Evolutionary conservation across 2,888 invertebrate species (phyloP).

Genomic region (Nebria brevicollis): DNA sequence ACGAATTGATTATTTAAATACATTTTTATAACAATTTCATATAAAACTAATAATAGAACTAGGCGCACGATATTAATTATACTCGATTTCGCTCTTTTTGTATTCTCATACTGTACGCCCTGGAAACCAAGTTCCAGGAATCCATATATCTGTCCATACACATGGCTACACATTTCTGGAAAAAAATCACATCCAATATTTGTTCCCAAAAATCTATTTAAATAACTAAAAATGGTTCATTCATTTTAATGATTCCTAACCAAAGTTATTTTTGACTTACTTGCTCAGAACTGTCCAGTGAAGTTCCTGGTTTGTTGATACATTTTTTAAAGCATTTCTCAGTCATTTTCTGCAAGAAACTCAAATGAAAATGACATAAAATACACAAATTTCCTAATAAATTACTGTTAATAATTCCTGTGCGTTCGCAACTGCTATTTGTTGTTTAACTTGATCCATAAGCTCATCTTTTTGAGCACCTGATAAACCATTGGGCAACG

Average conservation of each 20-base stretch:
- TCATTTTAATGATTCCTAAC: no score
- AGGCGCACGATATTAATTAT: conserved; percentile 48
- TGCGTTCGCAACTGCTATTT: conserved; percentile 92
- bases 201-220: not conserved
- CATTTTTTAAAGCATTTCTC: conserved; percentile 98
- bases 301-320: conserved; percentile 88
- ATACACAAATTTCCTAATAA: conserved; percentile 21
- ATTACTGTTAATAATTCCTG: conserved; percentile 88
- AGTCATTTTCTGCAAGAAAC: conserved; percentile 84
- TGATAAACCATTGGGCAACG: conserved; percentile 68
- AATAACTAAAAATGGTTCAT: no score
- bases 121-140: conserved; percentile 91
- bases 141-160: conserved; percentile 99
- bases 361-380: not conserved
- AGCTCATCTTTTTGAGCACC: conserved; percentile 84
- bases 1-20: conserved; percentile 8
- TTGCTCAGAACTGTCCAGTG: conserved; percentile 87
- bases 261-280: conserved; percentile 60
- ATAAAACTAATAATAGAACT: conserved; percentile 42
- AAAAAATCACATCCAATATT: conserved; percentile 52
- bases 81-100: conserved; percentile 75
- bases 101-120: conserved; percentile 86
- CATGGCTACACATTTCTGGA: conserved; percentile 95
- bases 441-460: conserved; percentile 95
- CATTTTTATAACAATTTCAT: conserved; percentile 15